Evolutionary conservation across 2,113 vertebrate species (phyloP).

Genomic region (Otis tarda): DNA sequence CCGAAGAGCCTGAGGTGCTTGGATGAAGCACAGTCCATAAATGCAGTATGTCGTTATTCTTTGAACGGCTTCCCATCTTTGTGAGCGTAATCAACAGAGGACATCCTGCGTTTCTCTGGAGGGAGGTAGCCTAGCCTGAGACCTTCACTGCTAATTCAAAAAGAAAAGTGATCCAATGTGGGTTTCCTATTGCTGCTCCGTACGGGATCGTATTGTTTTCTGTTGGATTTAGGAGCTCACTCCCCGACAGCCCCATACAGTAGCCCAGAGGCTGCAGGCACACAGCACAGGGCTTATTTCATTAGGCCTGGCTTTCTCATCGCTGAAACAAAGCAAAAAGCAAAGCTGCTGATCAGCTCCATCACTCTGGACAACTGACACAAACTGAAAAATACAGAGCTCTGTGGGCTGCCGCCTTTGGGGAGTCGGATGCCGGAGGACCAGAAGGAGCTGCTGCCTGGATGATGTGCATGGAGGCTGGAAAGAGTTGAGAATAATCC

Average conservation of each 20-base stretch:
- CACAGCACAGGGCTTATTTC: not conserved
- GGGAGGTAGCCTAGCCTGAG: not conserved
- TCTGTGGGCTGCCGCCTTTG: not conserved
- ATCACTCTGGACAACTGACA: not conserved
- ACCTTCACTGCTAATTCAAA: accelerated
- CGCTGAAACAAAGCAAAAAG: not conserved
- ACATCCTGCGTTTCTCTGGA: conserved; percentile 8
- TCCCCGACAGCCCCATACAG: accelerated
- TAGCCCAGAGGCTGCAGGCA: not conserved
- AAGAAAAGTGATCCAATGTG: not conserved
- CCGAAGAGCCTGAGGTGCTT: not conserved
- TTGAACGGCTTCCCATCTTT: not conserved
- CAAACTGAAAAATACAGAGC: not conserved
- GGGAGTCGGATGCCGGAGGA: not conserved
- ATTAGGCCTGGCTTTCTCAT: not conserved
- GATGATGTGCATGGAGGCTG: not conserved
- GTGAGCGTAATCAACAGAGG: not conserved
- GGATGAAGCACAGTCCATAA: accelerated
- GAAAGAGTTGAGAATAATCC: not conserved
- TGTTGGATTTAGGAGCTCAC: not conserved
- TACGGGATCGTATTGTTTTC: not conserved
- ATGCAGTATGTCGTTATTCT: not conserved
- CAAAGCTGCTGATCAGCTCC: not conserved
- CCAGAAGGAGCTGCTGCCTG: not conserved
- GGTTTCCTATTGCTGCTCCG: not conserved